Base-by-base conservation (phyloP, 2,113 vertebrate genomes). In the Nyctibius bracteatus region DNA sequence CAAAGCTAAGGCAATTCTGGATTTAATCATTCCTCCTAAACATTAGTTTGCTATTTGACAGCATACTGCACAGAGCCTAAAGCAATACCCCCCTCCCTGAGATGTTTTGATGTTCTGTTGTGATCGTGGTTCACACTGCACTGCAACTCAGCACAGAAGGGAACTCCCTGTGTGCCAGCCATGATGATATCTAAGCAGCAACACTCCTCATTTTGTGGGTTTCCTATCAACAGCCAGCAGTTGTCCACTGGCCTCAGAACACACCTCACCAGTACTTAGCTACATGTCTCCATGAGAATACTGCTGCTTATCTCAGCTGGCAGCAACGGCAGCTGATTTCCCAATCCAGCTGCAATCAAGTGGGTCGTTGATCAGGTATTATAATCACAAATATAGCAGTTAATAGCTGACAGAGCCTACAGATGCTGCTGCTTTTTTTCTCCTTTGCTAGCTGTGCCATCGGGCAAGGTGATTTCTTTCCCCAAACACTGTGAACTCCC, bases 201-300 rank as follows among this genome's bases (percentile, higher is more conserved):
- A 10, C 86, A 77, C 63, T 94, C 90, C 82, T 94, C 58, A 57
- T 86, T 95, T 88, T 95, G 94, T 0, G 62, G 86, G 66, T 95
- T 97, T 88, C 86, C 82, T 96, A 95, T 94, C 94, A 79, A 49
- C n/a, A 93, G 63, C 79, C 25, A 37, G 54, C 92, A 88, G 88
- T 44, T 93, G 37, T 62, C 71, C 54, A 58, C 75, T 81, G 80
- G 58, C 31, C 58, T 83, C 37, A 46, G 63, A 88, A 57, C 63
- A 72, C 49, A 86, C 71, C 54, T 92, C 37, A 1, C 62, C 46
- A 74, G 52, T 65, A 49, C 28, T 54, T 67, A 92, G 86, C 67
- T 58, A 20, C 43, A 41, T 23, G 54, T 83, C 35, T 79, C 70
- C 62, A 49, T 2, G 5, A 0, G 3, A 90, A 47, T 61, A 37